phyloP scores from a whole-genome alignment of 23 tunicate genomes.

The Oikopleura albicans region DNA sequence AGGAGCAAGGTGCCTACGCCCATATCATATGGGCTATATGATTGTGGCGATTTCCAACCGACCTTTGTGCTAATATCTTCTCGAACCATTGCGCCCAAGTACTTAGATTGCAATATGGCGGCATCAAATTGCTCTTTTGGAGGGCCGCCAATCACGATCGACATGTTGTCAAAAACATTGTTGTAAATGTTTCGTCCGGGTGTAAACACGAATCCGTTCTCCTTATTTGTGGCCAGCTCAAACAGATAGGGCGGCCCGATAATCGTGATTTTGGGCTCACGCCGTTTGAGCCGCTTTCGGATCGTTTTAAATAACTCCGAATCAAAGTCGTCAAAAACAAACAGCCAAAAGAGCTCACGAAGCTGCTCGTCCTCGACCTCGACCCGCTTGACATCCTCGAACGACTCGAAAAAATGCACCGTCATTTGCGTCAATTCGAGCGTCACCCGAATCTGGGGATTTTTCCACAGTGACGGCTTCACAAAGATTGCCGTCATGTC shows the following conservation, averaged over 20 bases:
- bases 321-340: background rate
- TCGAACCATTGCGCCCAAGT: background rate
- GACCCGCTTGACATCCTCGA: background rate
- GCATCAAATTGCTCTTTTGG: background rate
- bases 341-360: background rate
- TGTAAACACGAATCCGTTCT: background rate
- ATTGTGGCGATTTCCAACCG: no score
- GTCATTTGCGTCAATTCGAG: background rate
- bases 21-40: no score
- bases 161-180: background rate
- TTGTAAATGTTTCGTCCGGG: background rate
- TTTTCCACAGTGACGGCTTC: background rate
- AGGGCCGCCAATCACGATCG: background rate
- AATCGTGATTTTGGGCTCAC: background rate
- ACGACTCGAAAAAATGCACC: background rate
- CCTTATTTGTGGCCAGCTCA: background rate
- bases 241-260: background rate
- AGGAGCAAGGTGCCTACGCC: no score
- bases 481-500: slow-evolving; percentile 1
- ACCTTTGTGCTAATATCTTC: background rate
- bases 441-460: background rate
- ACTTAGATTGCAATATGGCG: background rate
- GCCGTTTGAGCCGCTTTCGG: background rate
- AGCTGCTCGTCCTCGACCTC: background rate
- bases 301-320: background rate